Conservation (phyloP, 35 echinoderm and acorn worm genomes). For the Nesometra sesokonis region DNA sequence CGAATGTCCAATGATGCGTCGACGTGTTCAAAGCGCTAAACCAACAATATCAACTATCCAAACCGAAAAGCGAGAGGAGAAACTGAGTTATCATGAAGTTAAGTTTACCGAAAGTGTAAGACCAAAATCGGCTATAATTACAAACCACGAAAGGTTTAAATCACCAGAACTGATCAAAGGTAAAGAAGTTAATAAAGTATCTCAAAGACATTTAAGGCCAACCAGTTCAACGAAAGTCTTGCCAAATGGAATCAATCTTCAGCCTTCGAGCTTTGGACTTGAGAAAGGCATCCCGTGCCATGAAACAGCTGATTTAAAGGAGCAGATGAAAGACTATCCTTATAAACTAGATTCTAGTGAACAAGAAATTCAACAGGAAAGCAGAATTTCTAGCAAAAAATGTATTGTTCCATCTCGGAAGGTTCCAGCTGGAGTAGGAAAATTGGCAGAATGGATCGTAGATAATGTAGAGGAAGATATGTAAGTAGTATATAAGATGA, state of each 20-base stretch:
- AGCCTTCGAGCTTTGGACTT: background rate
- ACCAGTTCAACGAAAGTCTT: background rate
- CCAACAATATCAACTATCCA: background rate
- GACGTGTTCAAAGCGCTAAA: conserved; percentile 30
- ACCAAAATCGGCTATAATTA: conserved; percentile 21
- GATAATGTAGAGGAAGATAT: background rate
- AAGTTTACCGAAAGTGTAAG: conserved; percentile 1
- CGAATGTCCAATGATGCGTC: background rate
- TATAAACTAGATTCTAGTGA: background rate
- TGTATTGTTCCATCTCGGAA: background rate
- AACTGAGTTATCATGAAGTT: background rate
- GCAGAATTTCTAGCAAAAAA: background rate
- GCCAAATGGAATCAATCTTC: background rate
- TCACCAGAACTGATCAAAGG: background rate
- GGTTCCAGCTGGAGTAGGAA: background rate
- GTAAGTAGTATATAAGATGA: background rate
- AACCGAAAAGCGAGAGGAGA: background rate
- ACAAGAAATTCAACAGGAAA: background rate
- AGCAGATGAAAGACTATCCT: background rate
- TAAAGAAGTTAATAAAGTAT: background rate
- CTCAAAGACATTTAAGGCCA: conserved; percentile 10
- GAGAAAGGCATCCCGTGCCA: background rate
- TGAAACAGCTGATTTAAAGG: background rate
- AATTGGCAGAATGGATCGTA: background rate
- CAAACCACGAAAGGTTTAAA: background rate